These are phyloP conservation scores for Bagarius yarrelli DNA, from an alignment of 2,113 vertebrate genomes.

Conservation along the genomic window DNA sequence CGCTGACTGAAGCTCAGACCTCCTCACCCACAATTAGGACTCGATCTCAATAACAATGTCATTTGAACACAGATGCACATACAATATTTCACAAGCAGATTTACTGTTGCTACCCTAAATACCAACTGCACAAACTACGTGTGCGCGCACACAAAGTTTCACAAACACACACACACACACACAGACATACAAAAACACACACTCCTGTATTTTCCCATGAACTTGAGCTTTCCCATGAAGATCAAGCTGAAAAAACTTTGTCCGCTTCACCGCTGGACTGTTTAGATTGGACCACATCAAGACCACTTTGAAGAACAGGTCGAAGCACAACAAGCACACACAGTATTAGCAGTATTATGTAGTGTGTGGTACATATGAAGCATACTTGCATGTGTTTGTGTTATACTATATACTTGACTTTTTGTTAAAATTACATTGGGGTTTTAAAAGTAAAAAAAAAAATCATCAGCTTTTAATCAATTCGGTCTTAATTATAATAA, in stretches of 20 bases:
- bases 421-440: neutral
- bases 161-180: neutral
- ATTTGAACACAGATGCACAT: neutral
- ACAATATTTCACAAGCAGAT: neutral
- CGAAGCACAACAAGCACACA: neutral
- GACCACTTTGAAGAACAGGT: conserved; percentile 26
- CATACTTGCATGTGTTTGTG: conserved; percentile 1
- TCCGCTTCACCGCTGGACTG: conserved; percentile 36
- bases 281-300: conserved; percentile 53
- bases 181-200: conserved; percentile 15
- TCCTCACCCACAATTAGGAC: too few relatives aligned
- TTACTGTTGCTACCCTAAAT: neutral
- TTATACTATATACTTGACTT: neutral
- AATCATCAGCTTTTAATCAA: neutral
- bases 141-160: too few relatives aligned
- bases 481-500: too few relatives aligned
- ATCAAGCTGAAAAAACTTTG: conserved; percentile 43
- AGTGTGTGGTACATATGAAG: neutral
- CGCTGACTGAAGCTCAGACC: too few relatives aligned
- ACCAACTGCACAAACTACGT: neutral
- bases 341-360: conserved; percentile 8
- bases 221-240: conserved; percentile 42
- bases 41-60: too few relatives aligned
- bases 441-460: neutral
- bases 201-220: conserved; percentile 46